Evolutionary conservation across 2,888 invertebrate species (phyloP).

Genomic region (Incurvaria masculella): DNA sequence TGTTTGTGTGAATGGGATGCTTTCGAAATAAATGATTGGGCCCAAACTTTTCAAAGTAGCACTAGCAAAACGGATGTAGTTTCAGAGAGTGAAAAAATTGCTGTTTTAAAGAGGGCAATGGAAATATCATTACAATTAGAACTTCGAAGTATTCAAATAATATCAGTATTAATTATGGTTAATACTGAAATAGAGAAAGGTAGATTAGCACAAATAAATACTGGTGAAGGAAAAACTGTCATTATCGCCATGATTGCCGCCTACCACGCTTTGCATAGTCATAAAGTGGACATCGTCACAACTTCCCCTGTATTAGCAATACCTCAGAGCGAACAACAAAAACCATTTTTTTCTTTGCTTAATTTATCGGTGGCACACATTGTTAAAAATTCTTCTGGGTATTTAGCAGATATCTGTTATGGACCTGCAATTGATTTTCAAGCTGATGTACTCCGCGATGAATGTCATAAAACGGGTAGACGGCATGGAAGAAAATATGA

Average conservation of each 20-base stretch:
- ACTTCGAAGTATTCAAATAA: slow-evolving; percentile 7
- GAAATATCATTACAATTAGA: background rate
- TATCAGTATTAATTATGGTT: slow-evolving; percentile 9
- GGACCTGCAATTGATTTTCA: slow-evolving; percentile 11
- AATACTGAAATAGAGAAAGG: slow-evolving; percentile 10
- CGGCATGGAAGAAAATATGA: slow-evolving; percentile 10
- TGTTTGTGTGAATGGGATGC: background rate
- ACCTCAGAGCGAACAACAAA: slow-evolving; percentile 6
- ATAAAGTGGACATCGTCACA: slow-evolving; percentile 11
- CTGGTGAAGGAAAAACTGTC: slow-evolving; percentile 13
- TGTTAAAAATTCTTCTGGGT: slow-evolving; percentile 4
- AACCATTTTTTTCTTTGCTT: background rate
- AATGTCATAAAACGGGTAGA: slow-evolving; percentile 9
- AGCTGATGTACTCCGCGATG: slow-evolving; percentile 11
- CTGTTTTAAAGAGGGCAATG: background rate
- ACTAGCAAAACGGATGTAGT: background rate
- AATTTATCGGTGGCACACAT: slow-evolving; percentile 1
- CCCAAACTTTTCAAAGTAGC: background rate
- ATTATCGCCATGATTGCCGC: slow-evolving; percentile 12
- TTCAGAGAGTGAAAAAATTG: background rate
- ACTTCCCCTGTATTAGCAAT: slow-evolving; percentile 11
- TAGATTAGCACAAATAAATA: slow-evolving; percentile 11
- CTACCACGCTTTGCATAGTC: slow-evolving; percentile 8
- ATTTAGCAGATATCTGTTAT: slow-evolving; percentile 9
- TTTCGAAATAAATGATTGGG: background rate